Evolutionary conservation across 2,797 vertebrate species (phyloP).

Genomic region (Poecile montanus): DNA sequence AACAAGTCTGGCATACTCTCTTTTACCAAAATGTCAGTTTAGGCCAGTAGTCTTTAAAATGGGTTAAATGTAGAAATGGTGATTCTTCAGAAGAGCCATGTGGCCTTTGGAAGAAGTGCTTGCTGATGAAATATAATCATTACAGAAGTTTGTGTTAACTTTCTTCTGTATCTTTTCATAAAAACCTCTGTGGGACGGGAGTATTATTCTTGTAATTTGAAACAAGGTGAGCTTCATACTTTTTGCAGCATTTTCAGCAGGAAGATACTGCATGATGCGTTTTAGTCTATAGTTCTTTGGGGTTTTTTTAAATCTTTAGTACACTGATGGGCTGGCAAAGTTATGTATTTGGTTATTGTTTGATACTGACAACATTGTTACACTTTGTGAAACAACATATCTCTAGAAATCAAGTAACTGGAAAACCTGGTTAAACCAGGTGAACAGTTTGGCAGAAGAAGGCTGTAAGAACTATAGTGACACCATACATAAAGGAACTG

Average conservation of each 20-base stretch:
- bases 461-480: accelerated
- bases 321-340: accelerated
- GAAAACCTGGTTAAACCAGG: neutral
- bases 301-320: neutral
- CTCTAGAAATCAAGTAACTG: neutral
- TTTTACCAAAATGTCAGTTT: neutral
- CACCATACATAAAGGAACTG: neutral
- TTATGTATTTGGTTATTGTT: neutral
- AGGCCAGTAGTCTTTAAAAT: neutral
- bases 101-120: neutral
- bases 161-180: neutral
- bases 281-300: neutral
- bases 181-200: neutral
- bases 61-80: neutral
- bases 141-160: neutral
- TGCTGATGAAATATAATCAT: neutral
- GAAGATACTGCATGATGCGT: neutral
- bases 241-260: neutral
- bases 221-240: neutral
- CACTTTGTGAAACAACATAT: neutral
- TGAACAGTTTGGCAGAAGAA: neutral
- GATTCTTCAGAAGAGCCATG: neutral
- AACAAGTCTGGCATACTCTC: neutral
- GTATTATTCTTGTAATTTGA: neutral
- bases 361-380: neutral